Evolutionary conservation across 92 coral and sea anemone genomes (phyloP).

Genomic region (Heteractis magnifica): DNA sequence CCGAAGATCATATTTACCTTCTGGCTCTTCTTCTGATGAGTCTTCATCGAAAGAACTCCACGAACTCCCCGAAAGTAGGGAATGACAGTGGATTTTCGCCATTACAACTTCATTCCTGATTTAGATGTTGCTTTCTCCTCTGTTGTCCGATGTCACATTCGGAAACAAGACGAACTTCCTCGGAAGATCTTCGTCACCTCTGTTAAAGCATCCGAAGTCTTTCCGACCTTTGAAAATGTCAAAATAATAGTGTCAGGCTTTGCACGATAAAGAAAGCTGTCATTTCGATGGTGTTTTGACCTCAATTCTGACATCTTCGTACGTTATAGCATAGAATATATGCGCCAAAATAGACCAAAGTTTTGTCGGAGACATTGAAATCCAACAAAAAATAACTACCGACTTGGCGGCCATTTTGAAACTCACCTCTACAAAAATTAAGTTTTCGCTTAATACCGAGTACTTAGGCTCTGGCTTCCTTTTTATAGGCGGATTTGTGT

Average conservation of each 20-base stretch:
- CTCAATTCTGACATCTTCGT: neutral
- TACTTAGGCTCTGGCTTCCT: slow-evolving; percentile 13
- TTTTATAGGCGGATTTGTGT: neutral
- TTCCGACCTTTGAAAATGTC: slow-evolving; percentile 75
- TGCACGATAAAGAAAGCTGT: slow-evolving; percentile 17
- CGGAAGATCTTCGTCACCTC: slow-evolving; percentile 47
- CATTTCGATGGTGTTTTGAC: slow-evolving; percentile 17
- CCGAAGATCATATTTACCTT: slow-evolving; percentile 66
- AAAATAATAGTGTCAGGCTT: slow-evolving; percentile 52
- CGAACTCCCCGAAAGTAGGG: slow-evolving; percentile 98
- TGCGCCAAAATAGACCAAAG: neutral
- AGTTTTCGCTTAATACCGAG: neutral
- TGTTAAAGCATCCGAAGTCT: slow-evolving; percentile 48
- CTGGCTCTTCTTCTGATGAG: slow-evolving; percentile 77
- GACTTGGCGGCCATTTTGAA: slow-evolving; percentile 59
- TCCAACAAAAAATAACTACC: neutral
- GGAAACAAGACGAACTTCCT: slow-evolving; percentile 54
- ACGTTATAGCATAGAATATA: neutral
- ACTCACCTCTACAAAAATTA: slow-evolving; percentile 21
- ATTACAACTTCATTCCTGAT: slow-evolving; percentile 97
- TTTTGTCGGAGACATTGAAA: neutral
- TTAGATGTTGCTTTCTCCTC: slow-evolving; percentile 89
- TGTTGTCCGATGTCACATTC: slow-evolving; percentile 91
- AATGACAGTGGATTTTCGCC: slow-evolving; percentile 99
- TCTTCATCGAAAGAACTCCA: slow-evolving; percentile 90